A percentile compares a stretch with the other conserved stretches of the same genome.
These are phyloP conservation scores for Zosterops hypoxanthus DNA, from an alignment of 2,113 vertebrate species.

Conservation along the genomic window DNA sequence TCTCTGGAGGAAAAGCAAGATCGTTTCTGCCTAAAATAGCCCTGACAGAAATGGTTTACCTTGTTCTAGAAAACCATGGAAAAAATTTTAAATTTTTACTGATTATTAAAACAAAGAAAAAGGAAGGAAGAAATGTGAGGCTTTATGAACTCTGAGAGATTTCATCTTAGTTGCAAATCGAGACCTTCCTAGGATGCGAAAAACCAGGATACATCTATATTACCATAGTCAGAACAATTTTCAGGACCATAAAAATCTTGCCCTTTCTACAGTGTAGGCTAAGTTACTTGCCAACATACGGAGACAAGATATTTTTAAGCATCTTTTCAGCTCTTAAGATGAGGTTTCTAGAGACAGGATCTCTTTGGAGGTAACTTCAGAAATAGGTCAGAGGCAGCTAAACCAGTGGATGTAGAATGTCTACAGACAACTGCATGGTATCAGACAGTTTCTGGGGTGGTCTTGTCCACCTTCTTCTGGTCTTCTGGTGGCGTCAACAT, in stretches of 20 bases:
- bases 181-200: neutral
- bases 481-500: neutral
- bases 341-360: neutral
- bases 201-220: neutral
- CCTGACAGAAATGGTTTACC: neutral
- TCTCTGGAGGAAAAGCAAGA: neutral
- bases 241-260: neutral
- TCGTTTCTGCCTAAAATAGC: neutral
- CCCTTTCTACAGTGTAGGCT: neutral
- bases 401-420: neutral
- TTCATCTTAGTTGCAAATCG: neutral
- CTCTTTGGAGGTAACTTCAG: neutral
- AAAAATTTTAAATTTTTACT: neutral
- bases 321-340: neutral
- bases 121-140: neutral
- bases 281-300: neutral
- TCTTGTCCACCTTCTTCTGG: neutral
- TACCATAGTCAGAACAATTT: neutral
- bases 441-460: neutral
- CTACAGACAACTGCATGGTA: neutral
- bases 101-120: neutral
- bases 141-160: neutral
- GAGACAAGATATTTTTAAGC: neutral
- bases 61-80: neutral
- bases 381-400: neutral